Base-by-base conservation (phyloP, 2,797 vertebrate genomes). In the Heliangelus exortis region DNA sequence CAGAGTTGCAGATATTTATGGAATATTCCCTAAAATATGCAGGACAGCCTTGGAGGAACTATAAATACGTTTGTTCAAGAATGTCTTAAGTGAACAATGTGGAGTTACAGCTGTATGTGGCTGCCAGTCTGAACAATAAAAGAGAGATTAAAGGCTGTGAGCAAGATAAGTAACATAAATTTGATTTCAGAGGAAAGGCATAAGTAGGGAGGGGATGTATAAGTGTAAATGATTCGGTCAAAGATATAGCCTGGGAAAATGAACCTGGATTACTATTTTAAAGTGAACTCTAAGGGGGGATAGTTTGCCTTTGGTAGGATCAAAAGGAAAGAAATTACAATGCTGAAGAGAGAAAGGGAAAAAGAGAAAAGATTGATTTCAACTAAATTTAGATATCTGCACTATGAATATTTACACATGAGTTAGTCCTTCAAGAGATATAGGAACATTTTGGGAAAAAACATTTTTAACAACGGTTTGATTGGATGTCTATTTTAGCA, bases 361-460 rank as follows among this genome's bases (percentile, higher is more conserved):
- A 89, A 89, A n/a, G 12, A 84, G 25, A 45, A 4, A 41, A 78
- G 39, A 66, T 69, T 71, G 63, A 75, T 87, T 90, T 92, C 28
- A 73, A n/a, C 63, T 92, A 87, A 94, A 90, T 95, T 92, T 87
- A 92, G 81, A 76, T 22, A 87, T 73, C 67, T 71, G 34, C 41
- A 76, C 43, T 71, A 84, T 89, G 84, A 89, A 84, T 84, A 87
- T 89, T 96, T 96, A 79, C 55, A 79, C 48, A 79, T 43, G 26
- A 87, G 17, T 23, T 84, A 87, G 62, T 81, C 17, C 6, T 55
- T 78, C 62, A 92, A 86, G 33, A 89, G 33, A 90, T 78, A 54
- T 23, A 87, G 48, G 29, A 87, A 71, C 13, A 81, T 85, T 47
- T 16, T 2, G 1, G 9, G 9, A 1, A 2, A 45, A 58, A 47